phyloP scores from a whole-genome alignment of 2,888 invertebrate species.

The Mactromeris polynyma region DNA sequence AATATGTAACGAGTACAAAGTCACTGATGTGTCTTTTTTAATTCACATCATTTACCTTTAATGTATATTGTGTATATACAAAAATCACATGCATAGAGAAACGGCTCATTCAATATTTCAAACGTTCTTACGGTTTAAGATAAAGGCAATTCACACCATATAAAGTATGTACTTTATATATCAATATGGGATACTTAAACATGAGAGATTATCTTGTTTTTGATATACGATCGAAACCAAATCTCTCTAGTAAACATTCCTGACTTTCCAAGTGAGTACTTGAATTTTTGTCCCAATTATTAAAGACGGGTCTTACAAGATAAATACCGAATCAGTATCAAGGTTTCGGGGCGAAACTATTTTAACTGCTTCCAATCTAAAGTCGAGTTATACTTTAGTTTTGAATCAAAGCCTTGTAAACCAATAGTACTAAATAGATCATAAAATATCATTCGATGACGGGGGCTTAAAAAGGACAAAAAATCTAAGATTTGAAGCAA shows the following conservation, averaged over 20 bases:
- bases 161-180: slow-evolving; percentile 2
- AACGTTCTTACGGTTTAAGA: neutral
- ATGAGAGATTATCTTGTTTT: neutral
- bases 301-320: neutral
- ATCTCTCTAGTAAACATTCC: neutral
- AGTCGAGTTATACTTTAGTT: no score
- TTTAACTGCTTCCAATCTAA: no score
- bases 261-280: neutral
- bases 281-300: neutral
- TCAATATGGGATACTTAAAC: neutral
- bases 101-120: slow-evolving; percentile 1
- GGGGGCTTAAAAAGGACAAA: no score
- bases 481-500: no score
- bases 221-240: neutral
- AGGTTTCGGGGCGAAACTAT: no score
- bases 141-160: neutral
- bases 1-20: no score
- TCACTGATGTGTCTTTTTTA: no score
- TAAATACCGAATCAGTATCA: neutral
- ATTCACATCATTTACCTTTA: no score
- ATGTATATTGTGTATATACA: no score
- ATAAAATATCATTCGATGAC: no score
- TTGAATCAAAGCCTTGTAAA: no score
- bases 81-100: neutral
- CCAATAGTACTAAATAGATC: no score